Conservation (phyloP, 1,140 invertebrate species). For the Neocloeon triangulifer region DNA sequence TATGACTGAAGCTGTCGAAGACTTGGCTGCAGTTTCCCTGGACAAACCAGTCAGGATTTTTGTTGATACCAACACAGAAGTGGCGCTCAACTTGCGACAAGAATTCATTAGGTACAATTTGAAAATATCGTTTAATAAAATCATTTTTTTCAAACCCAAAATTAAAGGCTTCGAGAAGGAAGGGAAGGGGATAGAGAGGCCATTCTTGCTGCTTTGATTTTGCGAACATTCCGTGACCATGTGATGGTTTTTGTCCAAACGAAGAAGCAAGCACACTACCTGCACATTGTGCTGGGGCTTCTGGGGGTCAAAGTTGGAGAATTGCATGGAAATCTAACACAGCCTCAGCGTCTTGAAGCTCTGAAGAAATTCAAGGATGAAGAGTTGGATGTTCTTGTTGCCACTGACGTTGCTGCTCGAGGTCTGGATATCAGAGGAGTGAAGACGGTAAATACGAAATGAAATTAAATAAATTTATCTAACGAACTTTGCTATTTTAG, state of each 20-base stretch:
- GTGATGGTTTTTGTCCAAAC: conserved; percentile 92
- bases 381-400: conserved; percentile 73
- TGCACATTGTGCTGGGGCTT: conserved; percentile 77
- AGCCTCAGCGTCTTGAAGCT: conserved; percentile 73
- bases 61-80: conserved; percentile 87
- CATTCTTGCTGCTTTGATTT: conserved; percentile 72
- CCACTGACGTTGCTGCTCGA: conserved; percentile 89
- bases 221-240: conserved; percentile 78
- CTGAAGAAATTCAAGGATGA: conserved; percentile 76
- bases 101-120: conserved; percentile 65
- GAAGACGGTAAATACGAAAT: conserved; percentile 45
- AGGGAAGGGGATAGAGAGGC: conserved; percentile 79
- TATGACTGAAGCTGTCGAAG: conserved; percentile 92
- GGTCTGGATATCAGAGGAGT: conserved; percentile 92
- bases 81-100: conserved; percentile 84
- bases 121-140: neutral
- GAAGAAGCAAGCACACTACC: conserved; percentile 76
- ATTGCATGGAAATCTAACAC: conserved; percentile 85
- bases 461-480: neutral
- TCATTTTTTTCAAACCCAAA: no score
- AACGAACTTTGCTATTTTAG: conserved; percentile 13
- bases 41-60: conserved; percentile 82
- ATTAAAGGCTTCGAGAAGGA: conserved; percentile 40
- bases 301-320: conserved; percentile 72
- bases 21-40: conserved; percentile 76